These are phyloP conservation scores for Dolichomitus sp. DNA, from an alignment of 2,888 invertebrate species.

Conservation along the genomic window DNA sequence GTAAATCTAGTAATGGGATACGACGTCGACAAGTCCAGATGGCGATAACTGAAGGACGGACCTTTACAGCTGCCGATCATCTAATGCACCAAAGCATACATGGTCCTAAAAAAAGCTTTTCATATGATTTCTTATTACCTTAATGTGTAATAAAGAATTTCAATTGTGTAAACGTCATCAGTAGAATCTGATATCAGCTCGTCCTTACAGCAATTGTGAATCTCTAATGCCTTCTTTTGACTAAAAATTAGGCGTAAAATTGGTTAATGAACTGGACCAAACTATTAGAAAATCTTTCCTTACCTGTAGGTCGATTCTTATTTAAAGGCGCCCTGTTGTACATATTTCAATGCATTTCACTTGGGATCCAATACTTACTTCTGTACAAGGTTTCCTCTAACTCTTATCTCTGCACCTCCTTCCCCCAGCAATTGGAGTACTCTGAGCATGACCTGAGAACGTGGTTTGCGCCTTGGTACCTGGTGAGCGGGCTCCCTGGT, in stretches of 20 bases:
- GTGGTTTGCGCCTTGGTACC: slow-evolving; percentile 16
- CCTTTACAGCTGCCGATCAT: background rate
- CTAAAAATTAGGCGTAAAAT: background rate
- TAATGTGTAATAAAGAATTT: background rate
- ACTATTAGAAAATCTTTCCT: background rate
- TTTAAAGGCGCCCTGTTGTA: background rate
- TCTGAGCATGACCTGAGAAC: slow-evolving; percentile 22
- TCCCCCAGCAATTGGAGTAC: slow-evolving; percentile 19
- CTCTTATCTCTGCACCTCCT: slow-evolving; percentile 9
- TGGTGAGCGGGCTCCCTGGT: slow-evolving; percentile 28
- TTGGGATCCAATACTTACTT: background rate
- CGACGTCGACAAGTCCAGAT: background rate
- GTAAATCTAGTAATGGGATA: slow-evolving; percentile 22
- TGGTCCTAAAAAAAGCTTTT: background rate
- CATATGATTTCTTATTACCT: background rate
- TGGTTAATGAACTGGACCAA: too few species aligned
- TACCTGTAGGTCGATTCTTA: background rate
- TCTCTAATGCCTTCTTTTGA: background rate
- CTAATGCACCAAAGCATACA: background rate
- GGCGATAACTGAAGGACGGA: background rate
- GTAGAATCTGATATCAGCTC: background rate
- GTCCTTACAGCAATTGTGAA: background rate
- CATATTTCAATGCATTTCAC: background rate
- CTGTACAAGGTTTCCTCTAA: background rate
- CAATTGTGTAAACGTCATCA: background rate